phyloP scores from a whole-genome alignment of 2,888 invertebrate genomes.

The Ophion ellenae region DNA sequence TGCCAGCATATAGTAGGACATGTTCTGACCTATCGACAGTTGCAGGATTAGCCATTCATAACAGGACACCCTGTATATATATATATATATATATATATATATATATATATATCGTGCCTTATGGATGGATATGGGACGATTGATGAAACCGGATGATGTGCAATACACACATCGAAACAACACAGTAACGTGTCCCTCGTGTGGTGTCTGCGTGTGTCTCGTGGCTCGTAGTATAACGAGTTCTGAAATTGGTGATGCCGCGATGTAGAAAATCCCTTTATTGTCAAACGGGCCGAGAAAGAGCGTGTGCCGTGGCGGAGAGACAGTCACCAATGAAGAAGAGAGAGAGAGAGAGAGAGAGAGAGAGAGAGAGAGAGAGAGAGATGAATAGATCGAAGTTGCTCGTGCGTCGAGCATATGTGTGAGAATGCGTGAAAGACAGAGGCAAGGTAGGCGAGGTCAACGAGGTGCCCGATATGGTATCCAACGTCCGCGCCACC shows the following conservation, averaged over 20 bases:
- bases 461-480: slow-evolving; percentile 84
- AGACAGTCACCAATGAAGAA: slow-evolving; percentile 54
- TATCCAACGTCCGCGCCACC: slow-evolving; percentile 80
- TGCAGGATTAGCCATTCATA: too few species aligned
- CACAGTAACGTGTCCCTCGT: slow-evolving; percentile 4
- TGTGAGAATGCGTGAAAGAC: slow-evolving; percentile 73
- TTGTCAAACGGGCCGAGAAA: slow-evolving; percentile 61
- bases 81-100: too few species aligned
- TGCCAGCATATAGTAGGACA: too few species aligned
- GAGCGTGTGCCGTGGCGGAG: slow-evolving; percentile 59
- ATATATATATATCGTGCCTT: too few species aligned
- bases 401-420: slow-evolving; percentile 42
- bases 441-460: slow-evolving; percentile 81
- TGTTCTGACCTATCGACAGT: too few species aligned
- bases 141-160: slow-evolving; percentile 67
- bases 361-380: slow-evolving; percentile 68
- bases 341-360: slow-evolving; percentile 63
- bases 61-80: too few species aligned
- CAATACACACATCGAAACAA: slow-evolving; percentile 50
- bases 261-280: slow-evolving; percentile 67
- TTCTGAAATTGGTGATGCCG: slow-evolving; percentile 67
- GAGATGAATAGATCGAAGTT: slow-evolving; percentile 63
- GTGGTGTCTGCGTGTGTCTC: background rate
- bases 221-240: slow-evolving; percentile 56
- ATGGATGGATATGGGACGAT: slow-evolving; percentile 29